Percentiles rank a stretch among this genome's conserved stretches.
These are phyloP conservation scores for Callospermophilus lateralis DNA, from an alignment of 2,113 vertebrate species.

Conservation along the genomic window DNA sequence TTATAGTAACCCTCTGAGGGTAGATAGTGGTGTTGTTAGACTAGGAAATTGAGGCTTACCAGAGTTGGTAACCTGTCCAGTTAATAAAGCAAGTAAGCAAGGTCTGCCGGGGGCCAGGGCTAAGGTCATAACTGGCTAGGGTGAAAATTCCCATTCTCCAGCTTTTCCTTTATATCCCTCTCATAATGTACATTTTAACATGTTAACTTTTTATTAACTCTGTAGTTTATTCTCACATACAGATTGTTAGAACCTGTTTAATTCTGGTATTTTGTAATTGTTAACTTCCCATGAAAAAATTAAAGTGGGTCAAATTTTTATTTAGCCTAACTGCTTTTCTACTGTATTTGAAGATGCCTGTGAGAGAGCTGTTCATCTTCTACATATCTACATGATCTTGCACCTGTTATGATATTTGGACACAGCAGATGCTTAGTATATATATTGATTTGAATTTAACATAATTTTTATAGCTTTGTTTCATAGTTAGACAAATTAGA, in stretches of 20 bases:
- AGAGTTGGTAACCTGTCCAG: not conserved
- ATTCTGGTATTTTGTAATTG: not conserved
- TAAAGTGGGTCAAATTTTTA: not conserved
- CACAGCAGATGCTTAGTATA: not conserved
- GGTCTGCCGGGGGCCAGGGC: not conserved
- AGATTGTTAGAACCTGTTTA: slow-evolving; percentile 10
- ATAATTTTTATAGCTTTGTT: slow-evolving; percentile 1
- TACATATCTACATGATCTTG: not conserved
- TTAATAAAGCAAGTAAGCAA: not conserved
- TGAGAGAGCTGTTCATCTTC: not conserved
- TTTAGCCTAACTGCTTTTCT: slow-evolving; percentile 30
- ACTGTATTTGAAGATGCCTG: not conserved
- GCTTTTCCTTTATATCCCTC: slow-evolving; percentile 45
- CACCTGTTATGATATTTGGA: not conserved
- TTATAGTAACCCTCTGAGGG: not conserved
- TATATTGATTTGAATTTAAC: not conserved
- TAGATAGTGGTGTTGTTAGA: not conserved
- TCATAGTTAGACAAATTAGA: not conserved
- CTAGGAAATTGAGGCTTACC: not conserved
- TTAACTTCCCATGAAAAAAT: not conserved
- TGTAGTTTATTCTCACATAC: not conserved
- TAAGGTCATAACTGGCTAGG: not conserved
- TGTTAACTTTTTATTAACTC: not conserved
- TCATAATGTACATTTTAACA: slow-evolving; percentile 30
- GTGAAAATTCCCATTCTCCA: not conserved